Percentiles rank a stretch among this genome's conserved stretches.
phyloP scores from a whole-genome alignment of 2,888 invertebrate genomes.

The Polydrusus pterygomalis region DNA sequence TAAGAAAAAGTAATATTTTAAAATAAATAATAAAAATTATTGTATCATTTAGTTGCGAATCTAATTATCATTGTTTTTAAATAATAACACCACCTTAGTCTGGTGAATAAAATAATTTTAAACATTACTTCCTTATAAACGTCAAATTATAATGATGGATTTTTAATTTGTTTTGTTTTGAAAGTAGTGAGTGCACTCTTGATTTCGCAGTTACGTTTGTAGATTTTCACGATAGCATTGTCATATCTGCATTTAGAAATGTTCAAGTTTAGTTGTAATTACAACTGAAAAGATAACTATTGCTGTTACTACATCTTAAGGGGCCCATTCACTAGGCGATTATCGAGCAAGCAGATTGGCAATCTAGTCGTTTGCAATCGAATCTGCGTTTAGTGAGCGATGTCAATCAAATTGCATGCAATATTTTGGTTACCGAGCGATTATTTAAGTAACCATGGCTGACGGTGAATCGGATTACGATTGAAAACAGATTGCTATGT shows the following conservation, averaged over 20 bases:
- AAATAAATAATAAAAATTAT: no score
- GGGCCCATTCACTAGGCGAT: no score
- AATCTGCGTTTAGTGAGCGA: no score
- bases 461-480: no score
- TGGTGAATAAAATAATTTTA: background rate
- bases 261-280: background rate
- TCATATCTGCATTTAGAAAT: slow-evolving; percentile 14
- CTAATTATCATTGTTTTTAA: slow-evolving; percentile 8
- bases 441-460: no score
- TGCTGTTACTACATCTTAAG: no score
- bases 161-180: slow-evolving; percentile 18
- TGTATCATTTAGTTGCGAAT: background rate
- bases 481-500: no score
- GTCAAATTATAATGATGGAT: slow-evolving; percentile 11
- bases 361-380: no score
- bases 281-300: background rate
- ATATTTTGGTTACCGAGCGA: no score
- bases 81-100: background rate
- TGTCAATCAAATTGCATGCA: no score
- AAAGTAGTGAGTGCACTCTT: slow-evolving; percentile 18
- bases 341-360: no score
- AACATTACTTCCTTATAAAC: slow-evolving; percentile 21
- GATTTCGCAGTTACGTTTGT: slow-evolving; percentile 2
- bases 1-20: no score
- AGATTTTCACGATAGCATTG: slow-evolving; percentile 8